Evolutionary conservation across 1,140 invertebrate genomes (phyloP), one percentile per base, ranked within the genome.

Genomic region (Lordiphosa mommai): DNA sequence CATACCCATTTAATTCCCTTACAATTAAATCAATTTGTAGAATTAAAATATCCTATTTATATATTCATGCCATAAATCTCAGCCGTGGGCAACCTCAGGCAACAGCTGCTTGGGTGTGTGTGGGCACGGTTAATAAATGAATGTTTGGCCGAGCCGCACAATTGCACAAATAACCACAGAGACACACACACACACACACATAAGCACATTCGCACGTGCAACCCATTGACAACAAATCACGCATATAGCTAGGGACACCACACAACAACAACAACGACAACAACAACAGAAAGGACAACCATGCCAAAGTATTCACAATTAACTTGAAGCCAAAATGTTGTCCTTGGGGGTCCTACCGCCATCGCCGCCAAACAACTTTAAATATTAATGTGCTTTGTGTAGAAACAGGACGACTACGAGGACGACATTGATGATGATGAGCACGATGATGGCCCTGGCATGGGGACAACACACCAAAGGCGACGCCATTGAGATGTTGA

Each of bases 201-300:
- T 6, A 38, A 23, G 23, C 33, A 50, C 48, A 50, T 36, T 34
- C 34, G 36, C 34, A 64, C 55, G 55, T 51, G 57, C 61, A 65
- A 61, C 57, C 52, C 52, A 64, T 68, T 64, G 60, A 68, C 60
- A 64, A 52, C 65, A 68, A 68, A 68, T 68, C 65, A 68, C 65
- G 52, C 53, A 57, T 52, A 67, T 29, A 47, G 43, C 43, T 13
- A 47, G 40, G 40, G 40, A 43, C 40, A 43, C n/a, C 59, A 61
- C 65, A 69, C 27, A 32, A 40, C 53, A 46, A 59, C 33, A 23
- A 44, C 44, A 43, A 30, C 30, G 17, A 10, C 36, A 49, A 23
- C 46, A 40, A 30, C 61, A 58, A 58, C 55, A 40, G 30, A 44
- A 14, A 29, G 20, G 29, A 14, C 46, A 51, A 20, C 40, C 23